Conservation (phyloP, 2,888 invertebrate species). For the Drosophila yooni region DNA sequence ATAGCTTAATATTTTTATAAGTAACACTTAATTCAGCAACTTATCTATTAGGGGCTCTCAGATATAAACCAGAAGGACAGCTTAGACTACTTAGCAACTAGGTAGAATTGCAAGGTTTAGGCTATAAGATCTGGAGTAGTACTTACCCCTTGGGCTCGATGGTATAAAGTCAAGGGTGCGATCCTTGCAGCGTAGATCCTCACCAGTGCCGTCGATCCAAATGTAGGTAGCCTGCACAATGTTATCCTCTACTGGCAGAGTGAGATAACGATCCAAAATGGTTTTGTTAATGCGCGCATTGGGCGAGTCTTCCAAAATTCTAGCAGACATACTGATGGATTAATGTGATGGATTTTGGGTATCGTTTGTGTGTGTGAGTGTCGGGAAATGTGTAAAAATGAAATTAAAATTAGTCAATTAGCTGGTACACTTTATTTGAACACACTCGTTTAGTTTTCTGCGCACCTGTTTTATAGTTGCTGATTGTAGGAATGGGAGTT, state of each 20-base stretch:
- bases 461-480: conserved; percentile 46
- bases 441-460: conserved; percentile 6
- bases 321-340: conserved; percentile 79
- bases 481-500: not conserved
- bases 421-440: conserved; percentile 1
- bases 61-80: conserved; percentile 16
- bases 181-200: conserved; percentile 94
- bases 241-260: conserved; percentile 91
- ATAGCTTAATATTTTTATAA: not conserved
- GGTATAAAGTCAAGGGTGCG: conserved; percentile 94
- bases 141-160: conserved; percentile 89
- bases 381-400: conserved; percentile 17
- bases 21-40: not conserved
- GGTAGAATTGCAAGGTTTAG: not conserved
- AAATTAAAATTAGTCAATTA: conserved; percentile 30
- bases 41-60: not conserved
- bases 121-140: not conserved
- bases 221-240: conserved; percentile 94
- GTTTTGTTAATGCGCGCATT: conserved; percentile 93
- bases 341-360: conserved; percentile 6
- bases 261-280: conserved; percentile 90
- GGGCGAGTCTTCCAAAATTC: conserved; percentile 89
- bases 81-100: not conserved
- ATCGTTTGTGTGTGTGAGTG: not conserved
- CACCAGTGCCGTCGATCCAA: conserved; percentile 97